Conservation (phyloP, 2,797 vertebrate genomes). For the Thaleichthys pacificus region DNA sequence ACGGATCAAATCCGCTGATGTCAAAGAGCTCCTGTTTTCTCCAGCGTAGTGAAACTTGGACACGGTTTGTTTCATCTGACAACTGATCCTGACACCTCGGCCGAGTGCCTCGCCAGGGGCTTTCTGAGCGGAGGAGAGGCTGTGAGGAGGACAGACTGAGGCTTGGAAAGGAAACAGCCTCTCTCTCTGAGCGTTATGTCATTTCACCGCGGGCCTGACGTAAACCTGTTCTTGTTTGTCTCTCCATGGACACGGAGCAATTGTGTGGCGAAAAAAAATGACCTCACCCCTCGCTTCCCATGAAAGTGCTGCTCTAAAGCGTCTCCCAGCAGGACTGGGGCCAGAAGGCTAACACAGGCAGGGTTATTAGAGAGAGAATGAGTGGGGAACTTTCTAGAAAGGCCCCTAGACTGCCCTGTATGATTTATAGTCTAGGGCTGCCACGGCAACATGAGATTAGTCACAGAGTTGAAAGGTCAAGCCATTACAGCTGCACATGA, state of each 20-base stretch:
- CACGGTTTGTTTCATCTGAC: background rate
- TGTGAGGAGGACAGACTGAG: too few species aligned
- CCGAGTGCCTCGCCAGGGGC: conserved; percentile 25
- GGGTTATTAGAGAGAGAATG: conserved; percentile 50
- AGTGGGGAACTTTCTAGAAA: conserved; percentile 60
- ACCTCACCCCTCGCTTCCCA: conserved; percentile 62
- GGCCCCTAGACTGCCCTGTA: conserved; percentile 59
- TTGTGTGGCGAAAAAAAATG: conserved; percentile 56
- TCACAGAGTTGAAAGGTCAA: conserved; percentile 76
- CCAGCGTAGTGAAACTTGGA: background rate
- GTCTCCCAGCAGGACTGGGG: conserved; percentile 57
- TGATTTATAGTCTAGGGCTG: conserved; percentile 73
- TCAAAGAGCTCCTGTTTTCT: background rate
- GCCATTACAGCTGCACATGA: conserved; percentile 76
- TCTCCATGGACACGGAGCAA: conserved; percentile 26
- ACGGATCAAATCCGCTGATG: conserved; percentile 12
- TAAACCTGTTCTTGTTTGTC: conserved; percentile 47
- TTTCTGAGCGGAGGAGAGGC: too few species aligned
- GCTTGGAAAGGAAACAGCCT: conserved; percentile 53
- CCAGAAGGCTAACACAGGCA: conserved; percentile 35
- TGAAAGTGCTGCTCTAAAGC: conserved; percentile 52
- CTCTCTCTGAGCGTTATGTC: conserved; percentile 42
- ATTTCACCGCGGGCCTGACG: conserved; percentile 44
- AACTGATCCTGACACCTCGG: background rate
- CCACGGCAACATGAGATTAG: conserved; percentile 74